Evolutionary conservation across 2,113 vertebrate genomes (phyloP).

Genomic region (Eubucco bourcierii): DNA sequence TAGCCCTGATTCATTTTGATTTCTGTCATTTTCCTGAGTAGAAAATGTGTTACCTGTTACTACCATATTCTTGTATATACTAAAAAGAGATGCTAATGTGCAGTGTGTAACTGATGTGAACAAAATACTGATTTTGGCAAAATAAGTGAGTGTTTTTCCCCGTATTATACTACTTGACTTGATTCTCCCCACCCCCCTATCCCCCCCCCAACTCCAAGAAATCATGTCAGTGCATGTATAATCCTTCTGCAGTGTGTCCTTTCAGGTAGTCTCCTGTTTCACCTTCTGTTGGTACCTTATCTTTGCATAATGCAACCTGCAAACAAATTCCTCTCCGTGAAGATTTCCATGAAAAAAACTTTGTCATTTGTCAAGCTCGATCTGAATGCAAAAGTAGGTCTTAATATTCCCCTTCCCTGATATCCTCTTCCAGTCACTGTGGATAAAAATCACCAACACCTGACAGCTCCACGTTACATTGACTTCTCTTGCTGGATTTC

Average conservation of each 20-base stretch:
- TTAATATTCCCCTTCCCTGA: neutral
- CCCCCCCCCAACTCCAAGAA: too few species aligned
- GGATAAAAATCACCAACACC: constrained; percentile 3
- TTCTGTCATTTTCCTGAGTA: neutral
- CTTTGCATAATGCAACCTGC: neutral
- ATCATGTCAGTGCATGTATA: fast-evolving
- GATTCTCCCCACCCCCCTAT: too few species aligned
- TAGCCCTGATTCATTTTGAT: neutral
- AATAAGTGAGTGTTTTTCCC: neutral
- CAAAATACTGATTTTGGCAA: neutral
- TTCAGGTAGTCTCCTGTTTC: neutral
- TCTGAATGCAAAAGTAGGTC: constrained; percentile 17
- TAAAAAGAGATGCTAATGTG: neutral
- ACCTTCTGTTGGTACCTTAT: neutral
- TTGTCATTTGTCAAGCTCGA: constrained; percentile 22
- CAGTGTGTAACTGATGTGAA: neutral
- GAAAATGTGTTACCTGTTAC: neutral
- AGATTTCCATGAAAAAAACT: neutral
- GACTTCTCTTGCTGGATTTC: neutral
- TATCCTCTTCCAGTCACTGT: neutral
- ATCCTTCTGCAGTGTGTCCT: neutral
- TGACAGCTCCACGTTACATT: neutral
- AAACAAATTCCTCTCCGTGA: neutral
- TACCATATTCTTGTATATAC: neutral
- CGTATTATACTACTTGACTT: neutral